Evolutionary conservation across 1,140 invertebrate species (phyloP).

Genomic region (Pectinophora gossypiella): DNA sequence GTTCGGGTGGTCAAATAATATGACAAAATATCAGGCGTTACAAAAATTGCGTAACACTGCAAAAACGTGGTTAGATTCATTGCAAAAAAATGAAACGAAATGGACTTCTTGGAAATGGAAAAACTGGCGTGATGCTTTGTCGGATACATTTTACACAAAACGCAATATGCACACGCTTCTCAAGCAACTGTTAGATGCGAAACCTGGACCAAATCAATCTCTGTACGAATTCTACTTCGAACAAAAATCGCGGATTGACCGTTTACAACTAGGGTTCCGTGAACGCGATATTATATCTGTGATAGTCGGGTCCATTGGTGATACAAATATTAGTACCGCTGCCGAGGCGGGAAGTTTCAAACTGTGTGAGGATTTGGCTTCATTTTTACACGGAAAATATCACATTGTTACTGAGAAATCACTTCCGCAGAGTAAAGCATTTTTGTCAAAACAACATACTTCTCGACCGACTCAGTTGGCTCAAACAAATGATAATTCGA

Average conservation of each 20-base stretch:
- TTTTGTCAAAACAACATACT: too few species aligned
- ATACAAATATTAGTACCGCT: constrained; percentile 6
- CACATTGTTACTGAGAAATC: not conserved
- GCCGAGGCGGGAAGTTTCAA: constrained; percentile 8
- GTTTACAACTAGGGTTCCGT: constrained; percentile 3
- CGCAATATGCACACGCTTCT: constrained; percentile 5
- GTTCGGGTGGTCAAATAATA: constrained; percentile 24
- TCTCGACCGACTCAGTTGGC: not conserved
- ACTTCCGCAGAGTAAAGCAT: too few species aligned
- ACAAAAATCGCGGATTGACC: constrained; percentile 5
- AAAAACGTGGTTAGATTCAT: constrained; percentile 8
- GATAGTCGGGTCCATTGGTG: constrained; percentile 14
- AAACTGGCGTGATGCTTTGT: constrained; percentile 3
- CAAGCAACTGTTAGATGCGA: not conserved
- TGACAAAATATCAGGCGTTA: constrained; percentile 24
- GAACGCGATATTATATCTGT: constrained; percentile 14
- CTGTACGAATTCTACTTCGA: constrained; percentile 11
- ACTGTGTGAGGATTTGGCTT: constrained; percentile 8
- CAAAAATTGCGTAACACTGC: constrained; percentile 7
- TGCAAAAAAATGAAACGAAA: constrained; percentile 3
- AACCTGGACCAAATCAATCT: constrained; percentile 2
- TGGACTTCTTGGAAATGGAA: constrained; percentile 10
- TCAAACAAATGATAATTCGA: too few species aligned
- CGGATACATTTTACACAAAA: constrained; percentile 2
- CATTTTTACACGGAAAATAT: constrained; percentile 9